Percentiles rank a stretch among this genome's conserved stretches.
These are phyloP conservation scores for Clepsis dumicolana DNA, from an alignment of 2,888 invertebrate genomes.

Conservation along the genomic window DNA sequence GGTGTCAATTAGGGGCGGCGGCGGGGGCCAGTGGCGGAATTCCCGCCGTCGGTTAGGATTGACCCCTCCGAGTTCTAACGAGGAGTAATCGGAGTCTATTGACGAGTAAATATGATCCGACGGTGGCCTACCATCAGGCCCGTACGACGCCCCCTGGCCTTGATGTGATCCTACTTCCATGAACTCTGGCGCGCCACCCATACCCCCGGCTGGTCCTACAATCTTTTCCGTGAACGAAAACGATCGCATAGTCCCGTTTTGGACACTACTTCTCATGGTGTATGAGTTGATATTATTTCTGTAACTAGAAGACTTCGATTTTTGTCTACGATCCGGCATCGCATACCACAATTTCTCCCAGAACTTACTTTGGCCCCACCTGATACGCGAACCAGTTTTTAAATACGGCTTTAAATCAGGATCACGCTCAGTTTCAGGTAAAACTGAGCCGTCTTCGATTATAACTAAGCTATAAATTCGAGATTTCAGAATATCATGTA, in stretches of 20 bases:
- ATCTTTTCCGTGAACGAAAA: conserved; percentile 86
- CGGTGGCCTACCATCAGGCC: conserved; percentile 89
- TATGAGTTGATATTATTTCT: conserved; percentile 94
- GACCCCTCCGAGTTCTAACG: conserved; percentile 89
- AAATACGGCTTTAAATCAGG: conserved; percentile 95
- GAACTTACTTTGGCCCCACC: conserved; percentile 96
- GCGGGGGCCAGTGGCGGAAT: conserved; percentile 80
- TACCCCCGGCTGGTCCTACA: conserved; percentile 67
- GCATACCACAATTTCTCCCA: conserved; percentile 97
- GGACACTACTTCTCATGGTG: conserved; percentile 88
- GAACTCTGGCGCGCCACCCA: conserved; percentile 89
- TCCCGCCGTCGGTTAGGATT: conserved; percentile 78
- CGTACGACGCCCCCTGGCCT: conserved; percentile 75
- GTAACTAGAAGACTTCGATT: conserved; percentile 86
- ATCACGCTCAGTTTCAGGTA: conserved; percentile 93
- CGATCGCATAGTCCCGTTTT: conserved; percentile 87
- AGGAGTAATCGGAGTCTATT: conserved; percentile 95
- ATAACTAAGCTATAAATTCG: conserved; percentile 94
- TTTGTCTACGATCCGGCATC: conserved; percentile 90
- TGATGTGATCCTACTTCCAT: conserved; percentile 70
- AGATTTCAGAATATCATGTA: conserved; percentile 94
- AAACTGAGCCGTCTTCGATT: conserved; percentile 93
- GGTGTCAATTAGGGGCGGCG: conserved; percentile 76
- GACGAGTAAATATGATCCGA: conserved; percentile 96
- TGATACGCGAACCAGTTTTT: conserved; percentile 93